Evolutionary conservation across 2,797 vertebrate genomes (phyloP).

Genomic region (Neosilurus mollespiculum): DNA sequence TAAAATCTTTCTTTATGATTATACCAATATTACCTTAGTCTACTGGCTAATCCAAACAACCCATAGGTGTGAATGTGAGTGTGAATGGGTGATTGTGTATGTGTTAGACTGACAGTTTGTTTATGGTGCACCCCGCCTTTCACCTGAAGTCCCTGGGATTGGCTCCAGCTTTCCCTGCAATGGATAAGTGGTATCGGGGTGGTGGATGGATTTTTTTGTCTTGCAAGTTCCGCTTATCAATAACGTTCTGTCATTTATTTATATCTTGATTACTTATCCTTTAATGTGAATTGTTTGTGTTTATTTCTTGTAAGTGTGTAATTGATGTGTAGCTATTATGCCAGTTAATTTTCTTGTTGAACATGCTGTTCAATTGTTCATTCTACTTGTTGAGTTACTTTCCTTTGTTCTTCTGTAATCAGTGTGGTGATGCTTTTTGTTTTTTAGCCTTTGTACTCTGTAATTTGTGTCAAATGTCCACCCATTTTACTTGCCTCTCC

Average conservation of each 20-base stretch:
- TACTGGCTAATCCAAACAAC: too few species aligned
- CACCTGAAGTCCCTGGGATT: too few species aligned
- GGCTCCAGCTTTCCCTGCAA: too few species aligned
- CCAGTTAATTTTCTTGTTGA: too few species aligned
- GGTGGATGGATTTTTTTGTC: background rate
- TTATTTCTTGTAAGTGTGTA: background rate
- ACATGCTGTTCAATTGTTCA: background rate
- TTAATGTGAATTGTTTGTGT: background rate
- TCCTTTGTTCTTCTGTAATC: background rate
- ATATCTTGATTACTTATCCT: too few species aligned
- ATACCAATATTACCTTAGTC: too few species aligned
- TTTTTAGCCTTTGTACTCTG: background rate
- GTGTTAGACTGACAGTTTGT: too few species aligned
- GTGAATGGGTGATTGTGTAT: too few species aligned
- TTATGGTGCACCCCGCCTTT: too few species aligned
- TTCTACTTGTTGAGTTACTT: background rate
- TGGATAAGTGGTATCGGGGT: too few species aligned
- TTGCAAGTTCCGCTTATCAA: background rate
- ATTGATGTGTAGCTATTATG: background rate
- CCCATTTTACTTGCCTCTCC: background rate
- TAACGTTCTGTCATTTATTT: background rate
- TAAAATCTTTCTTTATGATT: too few species aligned
- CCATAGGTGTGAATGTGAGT: too few species aligned
- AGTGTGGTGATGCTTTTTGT: background rate
- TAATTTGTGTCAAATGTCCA: background rate